Evolutionary conservation across 2,797 vertebrate species (phyloP), one percentile per base, ranked within the genome.

Genomic region (Alca torda): DNA sequence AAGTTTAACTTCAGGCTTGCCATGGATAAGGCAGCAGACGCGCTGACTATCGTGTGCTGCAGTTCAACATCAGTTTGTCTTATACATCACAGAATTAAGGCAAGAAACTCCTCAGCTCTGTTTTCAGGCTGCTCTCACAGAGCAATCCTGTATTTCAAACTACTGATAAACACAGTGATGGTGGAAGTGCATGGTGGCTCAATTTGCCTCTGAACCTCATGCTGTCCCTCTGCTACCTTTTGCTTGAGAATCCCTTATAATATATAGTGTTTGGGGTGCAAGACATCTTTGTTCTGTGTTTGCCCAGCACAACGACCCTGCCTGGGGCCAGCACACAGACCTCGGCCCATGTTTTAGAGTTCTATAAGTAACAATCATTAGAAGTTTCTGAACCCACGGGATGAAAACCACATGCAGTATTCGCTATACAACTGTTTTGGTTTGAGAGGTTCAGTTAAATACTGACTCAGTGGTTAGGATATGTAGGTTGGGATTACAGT

Each of bases 381-480:
- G 64, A 90, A 75, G 57, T 74, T 87, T 92, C 39, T 84, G 70
- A 91, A 78, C 67, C 80, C 15, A 10, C 4, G 0, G 43, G 68
- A 90, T 93, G 59, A 87, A 93, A 97, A 80, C 57, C 56, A 83
- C 70, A 82, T 57, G 45, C 20, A 46, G 39, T 56, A 53, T 94
- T 96, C 74, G 13, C 79, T 87, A 85, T 9, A 79, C 78, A 94
- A 85, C 87, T 93, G 76, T 77, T 93, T 89, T 53, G 46, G 63
- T 84, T 93, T 96, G 77, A 79, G 74, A 85, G 87, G 89, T 93
- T 95, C 89, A 65, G 90, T 80, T 80, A 94, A 96, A 86, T 57
- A 89, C 92, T 95, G 94, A 97, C 67, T 97, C 93, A 96, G 78
- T 87, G 93, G 78, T 90, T 95, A 79, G 74, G 84, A 77, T 89